phyloP scores from a whole-genome alignment of 2,888 invertebrate genomes.

The Agrenia bidenticulata region DNA sequence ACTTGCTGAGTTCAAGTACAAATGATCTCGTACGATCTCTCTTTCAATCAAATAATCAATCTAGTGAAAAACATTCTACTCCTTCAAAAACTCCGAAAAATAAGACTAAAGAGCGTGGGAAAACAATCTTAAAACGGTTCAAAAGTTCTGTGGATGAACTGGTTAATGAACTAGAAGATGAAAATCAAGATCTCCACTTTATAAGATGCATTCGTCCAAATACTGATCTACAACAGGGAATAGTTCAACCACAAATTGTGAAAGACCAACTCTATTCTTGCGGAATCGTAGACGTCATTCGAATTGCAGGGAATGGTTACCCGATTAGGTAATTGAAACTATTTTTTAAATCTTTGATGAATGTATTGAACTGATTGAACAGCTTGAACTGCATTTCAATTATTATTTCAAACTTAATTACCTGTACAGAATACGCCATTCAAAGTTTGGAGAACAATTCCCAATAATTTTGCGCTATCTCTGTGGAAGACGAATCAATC shows the following conservation, averaged over 20 bases:
- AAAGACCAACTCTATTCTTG: conserved; percentile 42
- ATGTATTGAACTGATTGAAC: too few species aligned
- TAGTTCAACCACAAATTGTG: conserved; percentile 37
- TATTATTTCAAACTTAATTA: conserved; percentile 12
- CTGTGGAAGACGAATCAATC: neutral
- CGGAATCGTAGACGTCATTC: conserved; percentile 48
- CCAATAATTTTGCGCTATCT: neutral
- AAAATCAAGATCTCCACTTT: conserved; percentile 47
- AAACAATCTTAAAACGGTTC: conserved; percentile 47
- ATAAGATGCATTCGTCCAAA: conserved; percentile 48
- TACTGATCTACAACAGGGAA: conserved; percentile 32
- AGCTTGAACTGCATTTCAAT: too few species aligned
- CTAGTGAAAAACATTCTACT: conserved; percentile 20
- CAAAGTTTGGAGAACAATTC: neutral
- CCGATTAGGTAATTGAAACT: conserved; percentile 40
- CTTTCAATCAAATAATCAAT: conserved; percentile 4
- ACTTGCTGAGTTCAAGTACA: conserved; percentile 33
- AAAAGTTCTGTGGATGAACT: conserved; percentile 46
- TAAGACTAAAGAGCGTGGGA: conserved; percentile 32
- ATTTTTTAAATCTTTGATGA: too few species aligned
- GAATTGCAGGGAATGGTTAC: conserved; percentile 48
- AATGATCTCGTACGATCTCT: conserved; percentile 21
- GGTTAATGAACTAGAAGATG: conserved; percentile 34
- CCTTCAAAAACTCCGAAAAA: conserved; percentile 4
- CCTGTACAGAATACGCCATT: neutral